A percentile compares a stretch with the other conserved stretches of the same genome.
Evolutionary conservation across 2,888 invertebrate species (phyloP).

Genomic region (Boloria euphrosyne): DNA sequence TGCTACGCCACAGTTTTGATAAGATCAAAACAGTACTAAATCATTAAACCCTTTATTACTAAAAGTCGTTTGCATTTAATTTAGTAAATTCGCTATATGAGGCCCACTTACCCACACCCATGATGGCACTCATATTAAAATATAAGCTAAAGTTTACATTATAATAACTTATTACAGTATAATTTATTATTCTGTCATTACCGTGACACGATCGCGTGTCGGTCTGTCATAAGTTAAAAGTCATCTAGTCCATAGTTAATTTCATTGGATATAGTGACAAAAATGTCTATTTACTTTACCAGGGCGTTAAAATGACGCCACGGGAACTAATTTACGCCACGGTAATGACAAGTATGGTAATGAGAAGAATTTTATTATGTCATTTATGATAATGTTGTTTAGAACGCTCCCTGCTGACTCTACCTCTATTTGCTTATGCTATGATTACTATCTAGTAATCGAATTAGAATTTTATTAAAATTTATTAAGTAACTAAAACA

Average conservation of each 20-base stretch:
- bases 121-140: constrained; percentile 52
- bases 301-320: constrained; percentile 62
- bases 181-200: constrained; percentile 82
- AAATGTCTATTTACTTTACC: constrained; percentile 76
- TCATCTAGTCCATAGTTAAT: constrained; percentile 69
- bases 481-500: no score
- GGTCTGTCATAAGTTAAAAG: constrained; percentile 70
- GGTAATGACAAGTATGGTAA: constrained; percentile 65
- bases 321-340: constrained; percentile 53
- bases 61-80: constrained; percentile 59
- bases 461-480: not conserved
- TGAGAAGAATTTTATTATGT: constrained; percentile 61
- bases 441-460: not conserved
- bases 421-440: constrained; percentile 38
- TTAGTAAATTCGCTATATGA: constrained; percentile 72
- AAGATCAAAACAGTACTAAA: constrained; percentile 37
- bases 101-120: constrained; percentile 60
- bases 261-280: constrained; percentile 80
- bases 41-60: constrained; percentile 64
- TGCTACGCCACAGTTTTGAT: constrained; percentile 36
- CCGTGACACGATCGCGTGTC: constrained; percentile 74
- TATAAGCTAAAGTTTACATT: constrained; percentile 69
- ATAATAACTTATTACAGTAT: constrained; percentile 80
- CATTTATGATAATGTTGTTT: constrained; percentile 60
- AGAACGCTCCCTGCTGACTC: constrained; percentile 65